Percentiles rank a stretch among this genome's conserved stretches.
Evolutionary conservation across 2,797 vertebrate species (phyloP).

Genomic region (Lepilemur ruficaudatus): DNA sequence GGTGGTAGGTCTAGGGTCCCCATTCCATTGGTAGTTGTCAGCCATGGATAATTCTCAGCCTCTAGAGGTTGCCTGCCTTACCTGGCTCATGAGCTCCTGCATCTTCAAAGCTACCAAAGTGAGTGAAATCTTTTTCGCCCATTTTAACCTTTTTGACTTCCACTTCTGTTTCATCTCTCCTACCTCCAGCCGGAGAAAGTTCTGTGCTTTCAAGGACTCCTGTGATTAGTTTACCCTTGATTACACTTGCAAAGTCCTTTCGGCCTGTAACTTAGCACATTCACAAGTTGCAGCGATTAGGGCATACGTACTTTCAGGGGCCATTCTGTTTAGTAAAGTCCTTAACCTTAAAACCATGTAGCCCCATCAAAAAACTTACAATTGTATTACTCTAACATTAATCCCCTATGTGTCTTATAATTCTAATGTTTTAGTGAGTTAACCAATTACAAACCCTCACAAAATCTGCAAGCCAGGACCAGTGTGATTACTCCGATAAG

Average conservation of each 20-base stretch:
- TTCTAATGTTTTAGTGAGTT: not conserved
- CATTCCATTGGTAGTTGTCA: not conserved
- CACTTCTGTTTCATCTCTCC: not conserved
- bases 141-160: not conserved
- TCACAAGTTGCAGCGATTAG: not conserved
- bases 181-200: not conserved
- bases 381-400: not conserved
- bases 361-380: not conserved
- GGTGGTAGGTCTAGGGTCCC: not conserved
- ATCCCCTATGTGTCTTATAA: not conserved
- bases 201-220: not conserved
- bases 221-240: not conserved
- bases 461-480: not conserved
- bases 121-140: not conserved
- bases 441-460: not conserved
- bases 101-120: not conserved
- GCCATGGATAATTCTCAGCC: not conserved
- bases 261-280: not conserved
- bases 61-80: not conserved
- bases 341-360: not conserved
- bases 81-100: not conserved
- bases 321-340: not conserved
- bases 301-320: not conserved
- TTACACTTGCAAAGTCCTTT: not conserved
- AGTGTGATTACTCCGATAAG: not conserved